Conservation (phyloP, 2,888 invertebrate genomes). For the Neoaliturus tenellus region DNA sequence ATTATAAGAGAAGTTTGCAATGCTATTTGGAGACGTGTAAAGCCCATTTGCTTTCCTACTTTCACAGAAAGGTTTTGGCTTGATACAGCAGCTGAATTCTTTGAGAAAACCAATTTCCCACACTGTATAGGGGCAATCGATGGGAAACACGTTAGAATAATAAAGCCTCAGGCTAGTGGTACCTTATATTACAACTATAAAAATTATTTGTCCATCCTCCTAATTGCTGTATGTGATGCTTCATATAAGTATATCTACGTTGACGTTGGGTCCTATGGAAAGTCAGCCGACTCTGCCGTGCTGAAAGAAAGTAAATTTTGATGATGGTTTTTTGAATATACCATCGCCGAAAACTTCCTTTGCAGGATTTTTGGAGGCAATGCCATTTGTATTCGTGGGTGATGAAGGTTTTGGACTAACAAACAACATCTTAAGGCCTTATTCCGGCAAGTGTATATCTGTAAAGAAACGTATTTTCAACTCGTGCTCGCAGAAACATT, state of each 20-base stretch:
- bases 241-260: not conserved
- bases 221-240: not conserved
- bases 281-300: conserved; percentile 17
- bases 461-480: conserved; percentile 62
- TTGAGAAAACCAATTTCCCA: not conserved
- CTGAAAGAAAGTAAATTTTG: conserved; percentile 37
- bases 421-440: conserved; percentile 59
- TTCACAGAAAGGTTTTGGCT: not conserved
- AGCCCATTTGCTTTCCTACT: not conserved
- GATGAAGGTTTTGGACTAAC: conserved; percentile 62
- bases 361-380: conserved; percentile 17
- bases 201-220: not conserved
- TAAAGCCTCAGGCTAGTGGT: not conserved
- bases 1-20: not conserved
- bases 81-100: not conserved
- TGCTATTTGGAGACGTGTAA: not conserved
- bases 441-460: conserved; percentile 60
- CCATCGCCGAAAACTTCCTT: conserved; percentile 25
- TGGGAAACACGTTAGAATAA: not conserved
- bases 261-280: conserved; percentile 65
- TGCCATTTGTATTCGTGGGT: conserved; percentile 61
- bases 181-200: not conserved
- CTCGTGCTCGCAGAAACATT: conserved; percentile 62
- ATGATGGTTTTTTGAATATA: conserved; percentile 50
- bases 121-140: not conserved